A percentile compares a stretch with the other conserved stretches of the same genome.
Evolutionary conservation across 2,888 invertebrate species (phyloP).

Genomic region (Phaonia tiefii): DNA sequence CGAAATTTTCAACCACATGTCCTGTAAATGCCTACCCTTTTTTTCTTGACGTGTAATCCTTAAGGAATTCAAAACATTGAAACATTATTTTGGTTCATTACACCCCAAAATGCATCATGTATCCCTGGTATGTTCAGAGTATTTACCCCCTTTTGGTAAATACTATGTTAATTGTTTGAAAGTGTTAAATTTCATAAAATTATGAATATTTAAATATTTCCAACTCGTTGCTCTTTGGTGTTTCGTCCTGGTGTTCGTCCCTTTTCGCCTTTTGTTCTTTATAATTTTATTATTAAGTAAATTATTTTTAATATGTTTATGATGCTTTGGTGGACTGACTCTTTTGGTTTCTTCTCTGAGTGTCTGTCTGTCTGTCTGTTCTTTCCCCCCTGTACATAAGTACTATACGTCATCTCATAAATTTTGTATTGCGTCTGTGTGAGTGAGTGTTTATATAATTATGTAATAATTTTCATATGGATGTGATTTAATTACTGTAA

Average conservation of each 20-base stretch:
- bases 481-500: constrained; percentile 80
- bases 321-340: constrained; percentile 68
- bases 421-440: constrained; percentile 23
- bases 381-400: background rate
- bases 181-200: constrained; percentile 56
- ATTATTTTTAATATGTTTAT: constrained; percentile 80
- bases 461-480: constrained; percentile 78
- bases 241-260: constrained; percentile 19
- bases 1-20: too few species aligned
- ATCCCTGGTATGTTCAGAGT: background rate
- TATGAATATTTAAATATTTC: constrained; percentile 60
- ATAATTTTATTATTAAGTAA: constrained; percentile 75
- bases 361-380: constrained; percentile 59
- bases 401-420: constrained; percentile 32
- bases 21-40: background rate
- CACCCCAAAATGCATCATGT: background rate
- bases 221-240: constrained; percentile 3
- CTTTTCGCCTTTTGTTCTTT: constrained; percentile 40
- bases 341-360: constrained; percentile 22
- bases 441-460: constrained; percentile 72
- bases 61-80: constrained; percentile 24
- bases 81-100: background rate
- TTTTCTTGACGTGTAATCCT: constrained; percentile 34
- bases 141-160: constrained; percentile 36
- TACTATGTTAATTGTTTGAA: constrained; percentile 51